Evolutionary conservation across 1,140 invertebrate species (phyloP).

Genomic region (Brevipalpus yothersi): DNA sequence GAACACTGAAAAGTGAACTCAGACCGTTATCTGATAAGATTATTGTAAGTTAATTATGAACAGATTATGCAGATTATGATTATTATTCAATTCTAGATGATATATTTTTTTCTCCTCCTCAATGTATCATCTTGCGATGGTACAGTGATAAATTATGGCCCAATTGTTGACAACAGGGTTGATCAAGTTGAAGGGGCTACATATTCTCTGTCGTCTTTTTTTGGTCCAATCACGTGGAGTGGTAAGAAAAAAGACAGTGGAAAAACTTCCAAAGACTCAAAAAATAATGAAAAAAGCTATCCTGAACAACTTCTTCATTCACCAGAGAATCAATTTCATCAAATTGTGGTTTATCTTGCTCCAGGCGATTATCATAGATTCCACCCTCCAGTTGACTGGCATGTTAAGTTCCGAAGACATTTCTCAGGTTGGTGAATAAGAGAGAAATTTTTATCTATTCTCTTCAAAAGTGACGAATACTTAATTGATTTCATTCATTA

Average conservation of each 20-base stretch:
- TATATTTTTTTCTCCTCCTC: neutral
- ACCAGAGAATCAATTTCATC: constrained; percentile 44
- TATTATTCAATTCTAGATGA: too few species aligned
- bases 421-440: constrained; percentile 72
- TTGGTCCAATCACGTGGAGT: constrained; percentile 37
- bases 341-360: constrained; percentile 85
- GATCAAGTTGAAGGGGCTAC: constrained; percentile 92
- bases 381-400: constrained; percentile 84
- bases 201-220: constrained; percentile 69
- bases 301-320: neutral
- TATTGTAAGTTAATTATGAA: neutral
- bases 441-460: constrained; percentile 29
- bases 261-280: neutral
- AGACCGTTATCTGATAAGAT: constrained; percentile 31
- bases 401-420: constrained; percentile 53
- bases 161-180: constrained; percentile 49
- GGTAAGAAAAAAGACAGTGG: neutral
- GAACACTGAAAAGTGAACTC: constrained; percentile 46
- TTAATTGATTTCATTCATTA: too few species aligned
- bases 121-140: constrained; percentile 81
- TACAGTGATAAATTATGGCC: constrained; percentile 61
- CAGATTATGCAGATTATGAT: constrained; percentile 1
- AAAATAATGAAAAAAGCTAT: too few species aligned
- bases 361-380: constrained; percentile 98
- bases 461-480: too few species aligned